Conservation (phyloP, 1,140 invertebrate species). For the Zaprionus ornatus region DNA sequence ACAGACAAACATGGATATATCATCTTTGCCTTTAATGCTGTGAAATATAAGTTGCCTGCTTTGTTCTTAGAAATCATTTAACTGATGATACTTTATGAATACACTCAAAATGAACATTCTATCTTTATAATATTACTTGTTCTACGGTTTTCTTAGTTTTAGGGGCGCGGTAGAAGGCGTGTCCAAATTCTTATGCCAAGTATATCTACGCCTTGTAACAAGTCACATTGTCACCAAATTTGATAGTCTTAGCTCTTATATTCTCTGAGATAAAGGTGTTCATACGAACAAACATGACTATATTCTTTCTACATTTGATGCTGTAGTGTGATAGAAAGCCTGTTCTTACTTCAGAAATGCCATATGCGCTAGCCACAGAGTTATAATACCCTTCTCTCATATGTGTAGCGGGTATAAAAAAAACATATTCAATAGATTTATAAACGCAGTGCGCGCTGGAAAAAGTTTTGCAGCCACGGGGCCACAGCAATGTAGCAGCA, state of each 20-base stretch:
- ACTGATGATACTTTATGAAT: too few species aligned
- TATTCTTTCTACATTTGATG: too few species aligned
- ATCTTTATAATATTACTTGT: too few species aligned
- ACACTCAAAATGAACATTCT: too few species aligned
- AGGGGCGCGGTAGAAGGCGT: not conserved
- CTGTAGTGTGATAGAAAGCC: too few species aligned
- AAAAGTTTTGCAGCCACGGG: constrained; percentile 52
- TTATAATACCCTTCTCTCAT: not conserved
- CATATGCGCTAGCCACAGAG: too few species aligned
- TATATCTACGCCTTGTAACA: not conserved
- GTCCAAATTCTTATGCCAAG: not conserved
- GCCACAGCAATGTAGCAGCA: not conserved
- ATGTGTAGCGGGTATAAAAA: not conserved
- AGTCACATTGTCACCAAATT: accelerated
- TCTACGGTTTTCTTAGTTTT: too few species aligned
- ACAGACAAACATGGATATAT: not conserved
- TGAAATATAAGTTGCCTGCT: too few species aligned
- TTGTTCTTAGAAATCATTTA: too few species aligned
- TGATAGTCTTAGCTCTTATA: not conserved
- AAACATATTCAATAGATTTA: constrained; percentile 67
- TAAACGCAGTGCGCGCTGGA: constrained; percentile 55
- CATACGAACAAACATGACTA: not conserved
- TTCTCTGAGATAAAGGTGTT: not conserved
- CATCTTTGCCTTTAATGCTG: too few species aligned
- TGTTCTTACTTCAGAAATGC: too few species aligned